Conservation (phyloP, 2,888 invertebrate species). For the Boloria euphrosyne region DNA sequence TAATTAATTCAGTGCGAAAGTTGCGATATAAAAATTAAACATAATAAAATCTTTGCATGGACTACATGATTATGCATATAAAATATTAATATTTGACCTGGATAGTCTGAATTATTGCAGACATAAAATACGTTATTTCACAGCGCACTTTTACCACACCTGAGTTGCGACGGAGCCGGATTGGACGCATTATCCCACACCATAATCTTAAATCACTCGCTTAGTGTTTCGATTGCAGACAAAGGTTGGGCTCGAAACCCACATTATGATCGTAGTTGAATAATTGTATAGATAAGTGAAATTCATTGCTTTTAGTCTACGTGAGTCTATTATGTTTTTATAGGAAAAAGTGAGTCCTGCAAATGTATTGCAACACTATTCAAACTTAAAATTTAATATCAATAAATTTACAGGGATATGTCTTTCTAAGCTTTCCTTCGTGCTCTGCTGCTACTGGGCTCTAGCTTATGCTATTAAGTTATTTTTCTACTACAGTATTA, state of each 20-base stretch:
- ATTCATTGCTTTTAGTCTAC: conserved; percentile 60
- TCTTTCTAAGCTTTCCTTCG: too few species aligned
- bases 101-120: conserved; percentile 15
- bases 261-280: conserved; percentile 79
- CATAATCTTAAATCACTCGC: conserved; percentile 81
- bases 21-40: neutral
- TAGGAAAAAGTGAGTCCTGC: neutral
- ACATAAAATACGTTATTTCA: conserved; percentile 22
- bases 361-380: neutral
- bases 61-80: neutral
- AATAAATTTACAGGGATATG: too few species aligned
- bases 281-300: conserved; percentile 78
- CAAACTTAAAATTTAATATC: too few species aligned
- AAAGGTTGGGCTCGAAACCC: conserved; percentile 75
- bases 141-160: conserved; percentile 63
- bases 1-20: neutral
- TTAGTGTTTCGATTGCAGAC: conserved; percentile 81
- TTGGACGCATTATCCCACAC: conserved; percentile 78
- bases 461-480: too few species aligned
- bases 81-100: conserved; percentile 15
- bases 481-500: too few species aligned
- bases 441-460: too few species aligned
- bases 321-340: conserved; percentile 21
- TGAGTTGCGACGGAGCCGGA: conserved; percentile 69
- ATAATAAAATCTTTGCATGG: neutral